These are phyloP conservation scores for Columba janthina DNA, from an alignment of 2,113 vertebrate species.

Conservation along the genomic window DNA sequence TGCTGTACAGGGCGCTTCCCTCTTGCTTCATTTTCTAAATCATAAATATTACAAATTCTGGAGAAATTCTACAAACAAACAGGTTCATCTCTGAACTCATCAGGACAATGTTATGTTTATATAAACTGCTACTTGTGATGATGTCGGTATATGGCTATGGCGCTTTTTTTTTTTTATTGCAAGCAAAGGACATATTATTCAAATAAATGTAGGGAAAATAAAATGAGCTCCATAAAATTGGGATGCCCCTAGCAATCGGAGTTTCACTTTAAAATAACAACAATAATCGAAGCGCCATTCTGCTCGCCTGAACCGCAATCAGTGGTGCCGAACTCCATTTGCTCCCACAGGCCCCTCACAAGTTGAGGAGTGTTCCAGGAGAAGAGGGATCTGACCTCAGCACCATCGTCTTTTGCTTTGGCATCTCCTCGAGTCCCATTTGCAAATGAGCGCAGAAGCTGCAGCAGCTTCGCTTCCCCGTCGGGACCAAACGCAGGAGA, in stretches of 20 bases:
- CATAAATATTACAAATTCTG: conserved; percentile 9
- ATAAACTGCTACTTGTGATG: not conserved
- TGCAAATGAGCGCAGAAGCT: not conserved
- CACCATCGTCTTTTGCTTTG: accelerated
- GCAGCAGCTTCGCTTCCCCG: accelerated
- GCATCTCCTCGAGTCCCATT: not conserved
- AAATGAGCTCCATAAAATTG: conserved; percentile 18
- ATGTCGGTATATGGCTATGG: not conserved
- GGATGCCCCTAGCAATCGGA: conserved; percentile 34
- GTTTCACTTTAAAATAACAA: conserved; percentile 22
- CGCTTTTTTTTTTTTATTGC: not conserved
- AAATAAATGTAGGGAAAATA: conserved; percentile 27
- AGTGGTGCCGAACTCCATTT: not conserved
- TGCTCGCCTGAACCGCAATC: not conserved
- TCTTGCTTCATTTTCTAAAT: not conserved
- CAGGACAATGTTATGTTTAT: conserved; percentile 36
- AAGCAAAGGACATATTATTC: conserved; percentile 39
- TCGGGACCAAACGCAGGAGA: accelerated
- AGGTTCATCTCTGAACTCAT: conserved; percentile 21
- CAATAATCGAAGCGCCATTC: not conserved
- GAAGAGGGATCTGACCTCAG: not conserved
- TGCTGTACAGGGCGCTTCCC: not conserved
- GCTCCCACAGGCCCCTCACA: not conserved
- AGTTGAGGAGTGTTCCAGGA: not conserved
- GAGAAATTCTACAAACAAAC: not conserved